phyloP scores from a whole-genome alignment of 2,113 vertebrate genomes.

The Pelusios castaneus region DNA sequence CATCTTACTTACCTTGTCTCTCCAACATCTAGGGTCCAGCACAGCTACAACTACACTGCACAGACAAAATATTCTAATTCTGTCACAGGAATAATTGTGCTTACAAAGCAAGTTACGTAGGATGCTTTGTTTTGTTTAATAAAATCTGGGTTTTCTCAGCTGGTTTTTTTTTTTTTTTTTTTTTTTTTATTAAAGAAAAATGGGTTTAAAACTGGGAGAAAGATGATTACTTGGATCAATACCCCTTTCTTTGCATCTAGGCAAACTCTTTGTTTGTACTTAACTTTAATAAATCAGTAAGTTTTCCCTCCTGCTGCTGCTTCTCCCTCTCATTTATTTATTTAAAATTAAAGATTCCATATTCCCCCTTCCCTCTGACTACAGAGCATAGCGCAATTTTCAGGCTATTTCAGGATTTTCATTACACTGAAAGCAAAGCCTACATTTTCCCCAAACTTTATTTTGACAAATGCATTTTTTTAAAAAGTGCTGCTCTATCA shows the following conservation, averaged over 20 bases:
- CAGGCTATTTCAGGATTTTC: background rate
- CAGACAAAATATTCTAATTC: too few species aligned
- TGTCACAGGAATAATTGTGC: too few species aligned
- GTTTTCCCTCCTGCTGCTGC: background rate
- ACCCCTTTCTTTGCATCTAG: background rate
- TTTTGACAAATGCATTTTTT: background rate
- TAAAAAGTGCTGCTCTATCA: background rate
- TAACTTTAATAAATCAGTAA: background rate
- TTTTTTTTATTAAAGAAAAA: background rate
- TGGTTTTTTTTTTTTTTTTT: background rate
- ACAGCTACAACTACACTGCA: too few species aligned
- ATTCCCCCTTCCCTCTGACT: too few species aligned
- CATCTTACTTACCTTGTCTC: too few species aligned
- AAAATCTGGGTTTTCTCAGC: background rate
- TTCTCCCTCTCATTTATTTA: too few species aligned
- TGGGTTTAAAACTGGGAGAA: background rate
- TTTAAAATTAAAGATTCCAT: background rate
- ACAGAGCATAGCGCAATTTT: background rate
- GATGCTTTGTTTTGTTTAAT: background rate
- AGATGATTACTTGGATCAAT: background rate
- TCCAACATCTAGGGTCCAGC: too few species aligned
- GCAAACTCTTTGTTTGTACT: background rate
- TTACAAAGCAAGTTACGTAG: background rate
- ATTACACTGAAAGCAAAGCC: background rate
- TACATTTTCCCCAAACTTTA: background rate